Conservation (phyloP, 2,888 invertebrate species). For the Caenorhabditis japonica region DNA sequence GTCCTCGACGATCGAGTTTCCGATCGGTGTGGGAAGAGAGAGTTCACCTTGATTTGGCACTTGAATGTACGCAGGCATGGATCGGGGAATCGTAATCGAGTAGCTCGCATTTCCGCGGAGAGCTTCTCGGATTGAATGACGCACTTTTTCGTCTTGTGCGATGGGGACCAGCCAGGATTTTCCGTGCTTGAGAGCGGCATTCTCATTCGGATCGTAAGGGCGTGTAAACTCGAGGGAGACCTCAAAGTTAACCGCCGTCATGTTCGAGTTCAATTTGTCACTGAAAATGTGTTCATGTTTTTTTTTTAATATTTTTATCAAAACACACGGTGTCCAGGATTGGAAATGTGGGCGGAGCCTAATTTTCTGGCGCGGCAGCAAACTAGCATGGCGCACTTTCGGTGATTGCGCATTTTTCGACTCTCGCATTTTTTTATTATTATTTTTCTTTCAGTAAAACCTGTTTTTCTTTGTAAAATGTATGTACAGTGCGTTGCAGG, state of each 20-base stretch:
- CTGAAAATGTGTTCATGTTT: too few species aligned
- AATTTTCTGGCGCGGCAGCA: too few species aligned
- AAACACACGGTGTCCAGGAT: too few species aligned
- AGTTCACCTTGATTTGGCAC: conserved; percentile 75
- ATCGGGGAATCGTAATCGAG: conserved; percentile 47
- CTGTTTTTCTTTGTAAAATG: too few species aligned
- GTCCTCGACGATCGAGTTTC: conserved; percentile 48
- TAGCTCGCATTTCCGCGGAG: conserved; percentile 11
- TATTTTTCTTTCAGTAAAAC: too few species aligned
- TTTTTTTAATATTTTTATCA: too few species aligned
- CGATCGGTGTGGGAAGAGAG: conserved; percentile 50
- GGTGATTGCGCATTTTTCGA: too few species aligned
- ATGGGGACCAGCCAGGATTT: conserved; percentile 51
- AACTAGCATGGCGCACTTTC: too few species aligned
- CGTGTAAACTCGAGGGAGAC: conserved; percentile 67
- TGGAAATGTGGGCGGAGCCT: too few species aligned
- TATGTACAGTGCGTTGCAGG: too few species aligned
- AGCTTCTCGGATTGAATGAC: conserved; percentile 44
- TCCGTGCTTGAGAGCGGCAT: conserved; percentile 65
- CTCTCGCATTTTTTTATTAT: too few species aligned
- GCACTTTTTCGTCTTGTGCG: conserved; percentile 5
- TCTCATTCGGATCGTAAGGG: conserved; percentile 61
- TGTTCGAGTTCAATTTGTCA: conserved; percentile 36
- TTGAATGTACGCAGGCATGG: conserved; percentile 68
- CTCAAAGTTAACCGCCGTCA: conserved; percentile 57